Conservation (phyloP, 2,797 vertebrate genomes). For the Ceyx erithaca region DNA sequence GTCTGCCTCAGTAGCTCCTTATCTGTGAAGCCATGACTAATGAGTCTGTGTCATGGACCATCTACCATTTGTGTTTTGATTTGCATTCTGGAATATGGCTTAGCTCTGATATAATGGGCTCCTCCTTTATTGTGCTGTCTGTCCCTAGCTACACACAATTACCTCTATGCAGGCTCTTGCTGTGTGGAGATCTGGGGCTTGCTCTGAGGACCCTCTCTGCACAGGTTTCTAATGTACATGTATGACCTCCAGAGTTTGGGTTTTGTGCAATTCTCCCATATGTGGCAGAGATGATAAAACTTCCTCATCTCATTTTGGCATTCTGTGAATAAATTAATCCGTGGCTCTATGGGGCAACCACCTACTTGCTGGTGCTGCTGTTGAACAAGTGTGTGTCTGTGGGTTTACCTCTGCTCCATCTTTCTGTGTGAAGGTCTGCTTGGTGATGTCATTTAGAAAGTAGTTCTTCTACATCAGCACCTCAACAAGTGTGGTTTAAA, state of each 20-base stretch:
- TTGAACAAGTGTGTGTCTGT: not conserved
- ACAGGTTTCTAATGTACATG: rapidly evolving
- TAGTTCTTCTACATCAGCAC: not conserved
- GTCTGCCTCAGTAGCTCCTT: not conserved
- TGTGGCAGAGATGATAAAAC: not conserved
- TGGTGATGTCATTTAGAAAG: not conserved
- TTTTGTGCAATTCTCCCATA: not conserved
- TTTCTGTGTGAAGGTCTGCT: not conserved
- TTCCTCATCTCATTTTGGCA: not conserved
- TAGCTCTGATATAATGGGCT: not conserved
- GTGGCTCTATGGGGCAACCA: not conserved
- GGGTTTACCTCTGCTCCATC: not conserved
- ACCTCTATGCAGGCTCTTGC: not conserved
- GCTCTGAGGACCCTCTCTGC: not conserved
- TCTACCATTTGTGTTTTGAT: not conserved
- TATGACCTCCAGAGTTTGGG: not conserved
- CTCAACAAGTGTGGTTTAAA: not conserved
- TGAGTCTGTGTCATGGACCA: constrained; percentile 10
- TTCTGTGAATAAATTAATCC: not conserved
- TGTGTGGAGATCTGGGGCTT: rapidly evolving
- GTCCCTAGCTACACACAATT: not conserved
- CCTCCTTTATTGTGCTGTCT: not conserved
- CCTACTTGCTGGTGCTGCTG: not conserved
- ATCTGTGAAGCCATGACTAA: not conserved
- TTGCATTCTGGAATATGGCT: not conserved